These are phyloP conservation scores for Dromas ardeola DNA, from an alignment of 2,113 vertebrate genomes.

Conservation along the genomic window DNA sequence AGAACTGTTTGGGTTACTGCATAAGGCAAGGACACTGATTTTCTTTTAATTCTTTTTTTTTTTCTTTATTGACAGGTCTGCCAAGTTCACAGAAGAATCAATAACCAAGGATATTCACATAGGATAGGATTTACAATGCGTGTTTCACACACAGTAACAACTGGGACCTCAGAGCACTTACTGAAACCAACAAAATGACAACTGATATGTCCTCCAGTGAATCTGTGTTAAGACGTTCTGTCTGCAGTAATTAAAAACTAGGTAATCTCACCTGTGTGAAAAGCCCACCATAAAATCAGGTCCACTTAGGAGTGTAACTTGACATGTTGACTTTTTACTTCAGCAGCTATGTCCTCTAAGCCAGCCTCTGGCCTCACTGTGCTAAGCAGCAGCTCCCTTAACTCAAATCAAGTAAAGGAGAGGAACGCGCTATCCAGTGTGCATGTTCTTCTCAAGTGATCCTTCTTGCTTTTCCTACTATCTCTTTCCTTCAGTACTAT, in stretches of 20 bases:
- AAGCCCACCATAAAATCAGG: constrained; percentile 50
- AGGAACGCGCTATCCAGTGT: neutral
- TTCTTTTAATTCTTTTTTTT: neutral
- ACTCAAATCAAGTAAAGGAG: neutral
- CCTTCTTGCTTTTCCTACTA: neutral
- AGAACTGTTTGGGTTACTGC: constrained; percentile 21
- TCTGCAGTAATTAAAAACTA: constrained; percentile 62
- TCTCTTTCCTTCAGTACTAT: neutral
- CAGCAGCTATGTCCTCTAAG: constrained; percentile 29
- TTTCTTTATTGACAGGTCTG: constrained; percentile 39
- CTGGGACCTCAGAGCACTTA: constrained; percentile 36
- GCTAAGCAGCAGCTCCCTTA: neutral
- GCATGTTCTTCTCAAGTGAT: neutral
- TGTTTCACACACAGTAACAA: constrained; percentile 54
- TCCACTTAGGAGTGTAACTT: constrained; percentile 31
- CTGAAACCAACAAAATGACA: constrained; percentile 63
- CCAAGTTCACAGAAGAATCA: constrained; percentile 57
- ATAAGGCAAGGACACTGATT: constrained; percentile 40
- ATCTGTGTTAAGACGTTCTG: constrained; percentile 35
- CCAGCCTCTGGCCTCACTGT: neutral
- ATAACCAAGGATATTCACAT: constrained; percentile 46
- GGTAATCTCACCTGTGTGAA: constrained; percentile 54
- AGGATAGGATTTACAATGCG: constrained; percentile 40
- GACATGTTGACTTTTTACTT: constrained; percentile 48
- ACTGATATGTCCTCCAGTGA: constrained; percentile 54